phyloP scores from a whole-genome alignment of 2,888 invertebrate species.

The Aquatica leii region DNA sequence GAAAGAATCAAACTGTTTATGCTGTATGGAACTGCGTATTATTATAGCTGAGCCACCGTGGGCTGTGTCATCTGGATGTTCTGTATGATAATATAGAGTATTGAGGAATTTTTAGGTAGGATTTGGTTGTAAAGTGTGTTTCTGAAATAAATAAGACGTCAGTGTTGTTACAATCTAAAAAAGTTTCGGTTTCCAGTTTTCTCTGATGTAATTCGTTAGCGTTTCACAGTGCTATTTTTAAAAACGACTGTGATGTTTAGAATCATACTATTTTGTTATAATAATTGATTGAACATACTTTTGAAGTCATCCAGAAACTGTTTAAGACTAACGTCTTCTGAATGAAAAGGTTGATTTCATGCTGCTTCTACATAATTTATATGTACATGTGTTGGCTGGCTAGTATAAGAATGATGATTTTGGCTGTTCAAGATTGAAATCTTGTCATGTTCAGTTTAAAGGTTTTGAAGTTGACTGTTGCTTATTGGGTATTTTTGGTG shows the following conservation, averaged over 20 bases:
- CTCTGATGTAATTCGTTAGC: conserved; percentile 1
- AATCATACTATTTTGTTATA: background rate
- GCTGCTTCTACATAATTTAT: too few species aligned
- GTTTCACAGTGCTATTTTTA: background rate
- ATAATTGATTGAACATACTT: conserved; percentile 1
- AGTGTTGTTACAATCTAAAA: conserved; percentile 3
- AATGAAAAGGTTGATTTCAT: too few species aligned
- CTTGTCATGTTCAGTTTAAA: too few species aligned
- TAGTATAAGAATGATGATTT: too few species aligned
- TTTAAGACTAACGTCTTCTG: background rate
- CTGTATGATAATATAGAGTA: conserved; percentile 14
- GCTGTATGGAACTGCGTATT: conserved; percentile 14
- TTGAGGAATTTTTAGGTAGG: conserved; percentile 9
- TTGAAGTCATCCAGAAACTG: background rate
- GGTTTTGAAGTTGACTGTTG: too few species aligned
- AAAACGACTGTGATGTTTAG: background rate
- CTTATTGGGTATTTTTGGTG: too few species aligned
- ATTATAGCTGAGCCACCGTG: conserved; percentile 18
- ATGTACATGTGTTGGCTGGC: too few species aligned
- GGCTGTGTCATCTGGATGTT: conserved; percentile 19
- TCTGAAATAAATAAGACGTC: conserved; percentile 6
- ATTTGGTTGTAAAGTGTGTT: conserved; percentile 10
- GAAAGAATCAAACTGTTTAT: conserved; percentile 9
- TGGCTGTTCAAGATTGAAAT: too few species aligned
- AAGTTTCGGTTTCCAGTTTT: conserved; percentile 1